Evolutionary conservation across 2,888 invertebrate species (phyloP).

Genomic region (Ochropacha duplaris): DNA sequence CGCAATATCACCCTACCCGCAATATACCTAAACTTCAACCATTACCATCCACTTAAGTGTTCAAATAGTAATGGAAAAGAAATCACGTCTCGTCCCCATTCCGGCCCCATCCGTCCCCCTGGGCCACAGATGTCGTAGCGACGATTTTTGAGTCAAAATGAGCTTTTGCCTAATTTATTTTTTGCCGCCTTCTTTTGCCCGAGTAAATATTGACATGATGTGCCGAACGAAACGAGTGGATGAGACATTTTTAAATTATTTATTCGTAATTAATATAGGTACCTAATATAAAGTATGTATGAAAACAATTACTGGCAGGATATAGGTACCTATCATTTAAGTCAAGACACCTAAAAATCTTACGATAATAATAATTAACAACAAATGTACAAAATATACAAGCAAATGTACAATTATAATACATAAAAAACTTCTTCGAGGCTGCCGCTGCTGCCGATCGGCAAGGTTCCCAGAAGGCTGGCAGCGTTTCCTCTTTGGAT

Average conservation of each 20-base stretch:
- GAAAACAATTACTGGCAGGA: no score
- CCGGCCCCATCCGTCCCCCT: constrained; percentile 35
- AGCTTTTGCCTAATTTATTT: constrained; percentile 83
- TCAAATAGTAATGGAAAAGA: constrained; percentile 60
- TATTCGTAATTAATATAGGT: no score
- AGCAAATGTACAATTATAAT: no score
- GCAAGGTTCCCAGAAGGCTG: no score
- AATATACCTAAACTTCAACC: background rate
- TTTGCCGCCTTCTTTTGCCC: constrained; percentile 81
- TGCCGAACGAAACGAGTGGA: constrained; percentile 45
- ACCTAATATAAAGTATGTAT: no score
- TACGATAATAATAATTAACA: no score
- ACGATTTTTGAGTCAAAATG: constrained; percentile 76
- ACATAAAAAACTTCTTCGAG: no score
- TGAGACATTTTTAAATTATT: constrained; percentile 19
- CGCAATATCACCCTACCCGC: background rate
- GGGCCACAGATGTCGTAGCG: constrained; percentile 73
- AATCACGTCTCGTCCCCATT: constrained; percentile 47
- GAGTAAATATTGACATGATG: constrained; percentile 78
- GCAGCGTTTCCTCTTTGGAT: no score
- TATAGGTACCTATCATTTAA: no score
- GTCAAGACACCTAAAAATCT: no score
- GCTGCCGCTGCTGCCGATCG: no score
- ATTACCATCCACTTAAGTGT: constrained; percentile 8
- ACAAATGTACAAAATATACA: no score